phyloP scores from a whole-genome alignment of 2,113 vertebrate species.

The Tachysurus fulvidraco region DNA sequence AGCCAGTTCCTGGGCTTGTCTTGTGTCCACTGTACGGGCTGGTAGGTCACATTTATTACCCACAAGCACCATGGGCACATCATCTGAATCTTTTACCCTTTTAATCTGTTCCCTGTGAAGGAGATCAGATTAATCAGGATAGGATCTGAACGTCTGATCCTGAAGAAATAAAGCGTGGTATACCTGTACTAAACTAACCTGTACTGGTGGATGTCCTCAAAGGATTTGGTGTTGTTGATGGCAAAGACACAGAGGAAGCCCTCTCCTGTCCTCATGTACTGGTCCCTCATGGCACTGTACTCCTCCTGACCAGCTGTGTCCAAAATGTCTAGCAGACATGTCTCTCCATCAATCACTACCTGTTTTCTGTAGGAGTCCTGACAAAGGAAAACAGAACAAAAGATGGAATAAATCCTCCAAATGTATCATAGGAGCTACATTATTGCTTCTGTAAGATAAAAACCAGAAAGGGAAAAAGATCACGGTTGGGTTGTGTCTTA shows the following conservation, averaged over 20 bases:
- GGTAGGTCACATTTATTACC: constrained; percentile 98
- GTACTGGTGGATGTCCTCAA: constrained; percentile 98
- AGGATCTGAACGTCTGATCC: background rate
- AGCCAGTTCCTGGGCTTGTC: constrained; percentile 95
- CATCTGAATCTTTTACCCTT: constrained; percentile 96
- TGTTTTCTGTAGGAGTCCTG: constrained; percentile 98
- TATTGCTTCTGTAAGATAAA: background rate
- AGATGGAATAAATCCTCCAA: background rate
- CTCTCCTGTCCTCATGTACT: constrained; percentile 98
- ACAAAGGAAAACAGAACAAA: background rate
- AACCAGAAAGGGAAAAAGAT: background rate
- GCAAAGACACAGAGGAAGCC: constrained; percentile 97
- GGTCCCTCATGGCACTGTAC: constrained; percentile 98
- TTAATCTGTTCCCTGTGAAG: constrained; percentile 87
- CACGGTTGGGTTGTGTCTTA: constrained; percentile 57
- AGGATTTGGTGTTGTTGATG: constrained; percentile 98
- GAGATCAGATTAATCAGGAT: background rate
- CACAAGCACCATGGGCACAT: constrained; percentile 98
- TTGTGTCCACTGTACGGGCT: constrained; percentile 88
- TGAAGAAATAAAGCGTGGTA: background rate
- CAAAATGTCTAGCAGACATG: constrained; percentile 94
- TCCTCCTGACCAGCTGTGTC: constrained; percentile 98
- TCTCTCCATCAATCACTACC: constrained; percentile 97
- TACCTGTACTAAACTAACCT: constrained; percentile 79
- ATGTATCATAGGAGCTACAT: background rate